Base-by-base conservation (phyloP, 1,140 invertebrate genomes). In the Drosophila truncata region DNA sequence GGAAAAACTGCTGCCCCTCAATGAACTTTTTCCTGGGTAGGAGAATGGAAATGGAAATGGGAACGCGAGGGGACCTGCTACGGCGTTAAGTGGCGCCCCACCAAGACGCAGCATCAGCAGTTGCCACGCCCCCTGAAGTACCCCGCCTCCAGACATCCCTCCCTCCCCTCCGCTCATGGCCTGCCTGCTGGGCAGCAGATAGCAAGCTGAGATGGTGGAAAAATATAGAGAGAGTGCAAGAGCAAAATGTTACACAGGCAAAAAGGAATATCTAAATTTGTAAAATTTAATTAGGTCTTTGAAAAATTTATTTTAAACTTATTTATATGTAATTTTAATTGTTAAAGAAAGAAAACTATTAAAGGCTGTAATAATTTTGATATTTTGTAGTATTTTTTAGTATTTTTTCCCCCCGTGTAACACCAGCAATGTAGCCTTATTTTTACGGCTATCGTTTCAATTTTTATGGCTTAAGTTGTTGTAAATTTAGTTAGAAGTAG, bases 381-480 rank as follows among this genome's bases (percentile, higher is more conserved):
- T 46, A 16, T 9, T 4, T n/a, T n/a, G n/a, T n/a, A 16, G 14
- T 16, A 8, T 7, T 23, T 0, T 16, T 16, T 25, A 14, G 8
- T 8, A 14, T 9, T 25, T 47, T 49, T 49, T 49, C 3, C 9
- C 16, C 2, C 10, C 6, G 35, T 42, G 41, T 25, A 39, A 10
- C 20, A 47, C 62, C 61, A 37, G 46, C 61, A 59, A 66, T 65
- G 61, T 67, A 67, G 67, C 82, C 52, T 66, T 61, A 55, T 63
- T 78, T 81, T 82, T 82, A 87, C 71, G 74, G 74, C 78, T 72
- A 85, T 78, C 81, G 81, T 76, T 90, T 90, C 71, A 77, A 90
- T 82, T 90, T 88, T 90, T 90, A 90, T 90, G 85, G 78, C 78
- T 91, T 57, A 77, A 80, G 78, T 78, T 87, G 84, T 67, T 82